A percentile compares a stretch with the other conserved stretches of the same genome.
phyloP scores from a whole-genome alignment of 2,113 vertebrate genomes.

The Butorides virescens region DNA sequence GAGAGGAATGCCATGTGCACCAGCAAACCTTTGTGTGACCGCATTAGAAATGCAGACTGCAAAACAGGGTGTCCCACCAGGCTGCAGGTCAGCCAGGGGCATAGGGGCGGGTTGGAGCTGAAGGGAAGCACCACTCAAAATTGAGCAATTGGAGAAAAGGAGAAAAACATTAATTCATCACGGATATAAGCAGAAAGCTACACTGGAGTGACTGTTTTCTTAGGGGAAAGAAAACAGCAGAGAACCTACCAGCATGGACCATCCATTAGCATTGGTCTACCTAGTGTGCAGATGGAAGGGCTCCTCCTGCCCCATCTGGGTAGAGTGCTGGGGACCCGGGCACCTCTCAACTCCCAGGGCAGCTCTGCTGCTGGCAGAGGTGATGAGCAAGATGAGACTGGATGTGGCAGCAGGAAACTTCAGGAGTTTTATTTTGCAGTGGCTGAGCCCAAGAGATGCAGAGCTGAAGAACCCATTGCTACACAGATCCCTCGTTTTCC shows the following conservation, averaged over 20 bases:
- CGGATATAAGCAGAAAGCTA: background rate
- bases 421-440: background rate
- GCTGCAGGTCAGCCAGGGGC: background rate
- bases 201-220: background rate
- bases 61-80: background rate
- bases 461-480: background rate
- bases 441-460: background rate
- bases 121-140: background rate
- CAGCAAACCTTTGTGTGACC: background rate
- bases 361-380: background rate
- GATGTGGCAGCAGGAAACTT: background rate
- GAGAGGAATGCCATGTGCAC: background rate
- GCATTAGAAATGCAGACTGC: background rate
- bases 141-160: background rate
- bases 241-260: background rate
- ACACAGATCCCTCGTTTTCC: background rate
- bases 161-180: background rate
- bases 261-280: background rate
- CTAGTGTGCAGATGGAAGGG: background rate
- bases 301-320: background rate
- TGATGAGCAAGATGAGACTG: accelerated
- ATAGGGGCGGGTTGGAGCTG: background rate
- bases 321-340: accelerated
- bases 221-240: background rate
- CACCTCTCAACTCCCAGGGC: background rate